A percentile compares a stretch with the other conserved stretches of the same genome.
Conservation (phyloP, 2,113 vertebrate species). For the Macquaria australasica region DNA sequence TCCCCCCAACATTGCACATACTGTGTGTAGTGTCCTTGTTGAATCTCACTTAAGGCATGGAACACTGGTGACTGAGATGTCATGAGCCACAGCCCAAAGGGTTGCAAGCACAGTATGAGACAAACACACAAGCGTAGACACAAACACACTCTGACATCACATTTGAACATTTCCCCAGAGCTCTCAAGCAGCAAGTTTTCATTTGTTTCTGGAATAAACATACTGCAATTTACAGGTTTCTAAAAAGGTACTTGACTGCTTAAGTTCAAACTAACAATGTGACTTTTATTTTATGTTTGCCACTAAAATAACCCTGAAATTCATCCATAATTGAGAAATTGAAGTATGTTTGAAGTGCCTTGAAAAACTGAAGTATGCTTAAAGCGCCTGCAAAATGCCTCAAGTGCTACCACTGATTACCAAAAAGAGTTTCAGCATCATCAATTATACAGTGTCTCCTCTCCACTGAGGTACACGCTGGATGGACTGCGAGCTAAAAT, state of each 20-base stretch:
- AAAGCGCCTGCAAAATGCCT: constrained; percentile 38
- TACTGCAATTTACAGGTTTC: not conserved
- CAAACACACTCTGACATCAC: constrained; percentile 18
- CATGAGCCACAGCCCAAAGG: constrained; percentile 48
- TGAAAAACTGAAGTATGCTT: constrained; percentile 27
- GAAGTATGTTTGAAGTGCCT: constrained; percentile 32
- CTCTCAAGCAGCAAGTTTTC: constrained; percentile 4
- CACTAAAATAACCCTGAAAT: constrained; percentile 10
- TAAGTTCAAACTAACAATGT: constrained; percentile 24
- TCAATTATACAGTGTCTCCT: constrained; percentile 52
- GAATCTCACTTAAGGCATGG: constrained; percentile 18
- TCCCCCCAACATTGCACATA: not conserved
- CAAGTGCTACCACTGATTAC: constrained; percentile 51
- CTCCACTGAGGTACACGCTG: constrained; percentile 40
- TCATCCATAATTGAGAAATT: constrained; percentile 18
- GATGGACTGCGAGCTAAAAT: constrained; percentile 18
- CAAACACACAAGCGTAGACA: not conserved
- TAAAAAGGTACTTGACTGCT: not conserved
- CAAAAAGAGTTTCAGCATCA: constrained; percentile 58
- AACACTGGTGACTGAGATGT: constrained; percentile 40
- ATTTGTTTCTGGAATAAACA: constrained; percentile 7
- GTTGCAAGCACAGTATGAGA: constrained; percentile 8
- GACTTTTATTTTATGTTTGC: constrained; percentile 9
- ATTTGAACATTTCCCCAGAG: constrained; percentile 17
- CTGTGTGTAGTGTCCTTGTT: constrained; percentile 20